Percentiles rank a stretch among this genome's conserved stretches.
phyloP scores from a whole-genome alignment of 2,888 invertebrate species.

The Icerya purchasi region DNA sequence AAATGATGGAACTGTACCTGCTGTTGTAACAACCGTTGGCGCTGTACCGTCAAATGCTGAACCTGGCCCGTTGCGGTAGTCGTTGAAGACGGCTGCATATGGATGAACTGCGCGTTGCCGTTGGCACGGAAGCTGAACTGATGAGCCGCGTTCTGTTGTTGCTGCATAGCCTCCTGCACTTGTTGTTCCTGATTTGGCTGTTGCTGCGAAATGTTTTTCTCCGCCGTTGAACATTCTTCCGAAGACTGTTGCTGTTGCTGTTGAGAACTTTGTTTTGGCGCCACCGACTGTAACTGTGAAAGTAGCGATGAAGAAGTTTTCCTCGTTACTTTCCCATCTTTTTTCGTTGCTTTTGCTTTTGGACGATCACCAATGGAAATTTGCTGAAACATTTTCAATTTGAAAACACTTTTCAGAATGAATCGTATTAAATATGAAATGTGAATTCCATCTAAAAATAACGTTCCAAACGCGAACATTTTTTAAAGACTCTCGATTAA shows the following conservation, averaged over 20 bases:
- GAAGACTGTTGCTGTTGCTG: constrained; percentile 10
- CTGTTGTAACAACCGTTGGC: neutral
- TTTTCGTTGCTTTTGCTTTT: constrained; percentile 61
- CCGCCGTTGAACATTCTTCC: neutral
- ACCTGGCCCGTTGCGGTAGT: constrained; percentile 8
- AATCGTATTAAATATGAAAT: too few species aligned
- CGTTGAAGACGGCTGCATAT: too few species aligned
- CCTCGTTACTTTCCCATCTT: constrained; percentile 50
- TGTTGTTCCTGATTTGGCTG: constrained; percentile 17
- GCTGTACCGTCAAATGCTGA: constrained; percentile 3
- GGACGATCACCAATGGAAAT: constrained; percentile 65
- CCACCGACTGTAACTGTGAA: constrained; percentile 15
- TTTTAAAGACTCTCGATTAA: too few species aligned
- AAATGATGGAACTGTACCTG: neutral
- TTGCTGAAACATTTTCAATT: constrained; percentile 32
- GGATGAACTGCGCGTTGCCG: too few species aligned
- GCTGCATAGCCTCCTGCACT: constrained; percentile 13
- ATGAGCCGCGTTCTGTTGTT: constrained; percentile 13
- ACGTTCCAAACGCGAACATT: too few species aligned
- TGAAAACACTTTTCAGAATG: too few species aligned
- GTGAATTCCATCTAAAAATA: too few species aligned
- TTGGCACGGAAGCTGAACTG: too few species aligned
- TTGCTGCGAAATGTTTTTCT: constrained; percentile 15
- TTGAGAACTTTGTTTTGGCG: constrained; percentile 5
- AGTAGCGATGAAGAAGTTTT: constrained; percentile 27